Conservation (phyloP, 2,888 invertebrate species). For the Microctonus brassicae region DNA sequence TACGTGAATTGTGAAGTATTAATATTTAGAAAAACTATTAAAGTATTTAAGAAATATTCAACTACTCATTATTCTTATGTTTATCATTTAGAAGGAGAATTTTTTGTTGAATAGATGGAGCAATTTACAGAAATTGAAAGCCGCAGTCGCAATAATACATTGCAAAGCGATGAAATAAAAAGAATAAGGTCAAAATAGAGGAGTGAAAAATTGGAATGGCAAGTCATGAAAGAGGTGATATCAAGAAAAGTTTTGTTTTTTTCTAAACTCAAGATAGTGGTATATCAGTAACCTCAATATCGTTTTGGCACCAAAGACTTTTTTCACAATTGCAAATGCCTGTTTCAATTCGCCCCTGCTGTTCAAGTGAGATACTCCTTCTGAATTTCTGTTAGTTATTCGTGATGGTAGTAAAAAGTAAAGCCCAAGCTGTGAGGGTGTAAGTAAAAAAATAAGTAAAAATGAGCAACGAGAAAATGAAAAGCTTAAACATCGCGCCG, state of each 20-base stretch:
- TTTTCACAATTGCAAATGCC: constrained; percentile 21
- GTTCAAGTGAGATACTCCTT: background rate
- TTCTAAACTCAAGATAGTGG: background rate
- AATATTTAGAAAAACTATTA: background rate
- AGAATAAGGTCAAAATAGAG: background rate
- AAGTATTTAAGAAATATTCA: background rate
- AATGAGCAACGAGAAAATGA: background rate
- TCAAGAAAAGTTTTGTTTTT: background rate
- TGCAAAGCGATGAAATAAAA: background rate
- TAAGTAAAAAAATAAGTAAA: constrained; percentile 1
- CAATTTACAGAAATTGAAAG: background rate
- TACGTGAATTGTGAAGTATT: background rate
- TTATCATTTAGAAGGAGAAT: too few relatives aligned
- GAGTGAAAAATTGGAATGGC: background rate
- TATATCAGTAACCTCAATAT: constrained; percentile 15
- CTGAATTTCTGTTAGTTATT: constrained; percentile 7
- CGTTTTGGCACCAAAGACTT: background rate
- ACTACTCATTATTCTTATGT: too few relatives aligned
- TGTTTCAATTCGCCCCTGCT: background rate
- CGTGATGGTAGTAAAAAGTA: background rate
- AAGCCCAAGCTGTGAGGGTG: background rate
- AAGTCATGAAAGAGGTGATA: constrained; percentile 6
- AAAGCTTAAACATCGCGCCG: background rate
- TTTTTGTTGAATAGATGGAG: background rate
- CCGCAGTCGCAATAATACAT: background rate